Conservation (phyloP, 2,888 invertebrate genomes). For the Acanthosepion pharaonis region DNA sequence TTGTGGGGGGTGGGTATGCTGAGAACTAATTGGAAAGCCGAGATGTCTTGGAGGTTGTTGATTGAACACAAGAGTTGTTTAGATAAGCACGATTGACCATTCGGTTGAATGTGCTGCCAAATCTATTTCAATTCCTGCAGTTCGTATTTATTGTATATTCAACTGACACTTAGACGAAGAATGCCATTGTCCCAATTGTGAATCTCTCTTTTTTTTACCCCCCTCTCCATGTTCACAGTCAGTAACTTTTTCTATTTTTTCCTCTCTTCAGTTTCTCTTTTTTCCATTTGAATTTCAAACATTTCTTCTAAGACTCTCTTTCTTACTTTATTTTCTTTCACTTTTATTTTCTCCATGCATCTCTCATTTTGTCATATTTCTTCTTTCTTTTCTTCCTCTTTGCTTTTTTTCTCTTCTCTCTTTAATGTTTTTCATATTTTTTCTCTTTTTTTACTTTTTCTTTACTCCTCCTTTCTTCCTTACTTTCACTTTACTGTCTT, state of each 20-base stretch:
- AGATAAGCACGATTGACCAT: conserved; percentile 33
- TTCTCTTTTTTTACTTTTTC: too few relatives aligned
- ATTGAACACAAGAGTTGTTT: conserved; percentile 2
- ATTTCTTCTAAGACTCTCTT: too few relatives aligned
- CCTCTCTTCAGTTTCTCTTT: background rate
- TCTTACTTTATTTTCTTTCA: background rate
- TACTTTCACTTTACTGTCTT: background rate
- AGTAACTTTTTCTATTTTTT: background rate
- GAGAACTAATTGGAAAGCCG: background rate
- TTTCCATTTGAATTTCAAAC: background rate
- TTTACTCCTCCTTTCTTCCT: background rate
- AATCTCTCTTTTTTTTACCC: background rate
- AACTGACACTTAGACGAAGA: background rate
- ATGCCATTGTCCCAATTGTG: background rate
- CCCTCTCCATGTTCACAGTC: background rate
- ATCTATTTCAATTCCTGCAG: conserved; percentile 33
- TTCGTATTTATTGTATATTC: background rate
- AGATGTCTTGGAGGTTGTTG: conserved; percentile 33
- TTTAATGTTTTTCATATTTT: too few relatives aligned
- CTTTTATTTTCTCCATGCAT: background rate
- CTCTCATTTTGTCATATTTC: background rate
- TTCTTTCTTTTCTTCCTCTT: too few relatives aligned
- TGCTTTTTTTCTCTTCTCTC: too few relatives aligned
- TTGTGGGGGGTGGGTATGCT: background rate
- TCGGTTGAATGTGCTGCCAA: background rate